A percentile compares a stretch with the other conserved stretches of the same genome.
phyloP scores from a whole-genome alignment of 1,140 invertebrate species.

The Neelides sp. region DNA sequence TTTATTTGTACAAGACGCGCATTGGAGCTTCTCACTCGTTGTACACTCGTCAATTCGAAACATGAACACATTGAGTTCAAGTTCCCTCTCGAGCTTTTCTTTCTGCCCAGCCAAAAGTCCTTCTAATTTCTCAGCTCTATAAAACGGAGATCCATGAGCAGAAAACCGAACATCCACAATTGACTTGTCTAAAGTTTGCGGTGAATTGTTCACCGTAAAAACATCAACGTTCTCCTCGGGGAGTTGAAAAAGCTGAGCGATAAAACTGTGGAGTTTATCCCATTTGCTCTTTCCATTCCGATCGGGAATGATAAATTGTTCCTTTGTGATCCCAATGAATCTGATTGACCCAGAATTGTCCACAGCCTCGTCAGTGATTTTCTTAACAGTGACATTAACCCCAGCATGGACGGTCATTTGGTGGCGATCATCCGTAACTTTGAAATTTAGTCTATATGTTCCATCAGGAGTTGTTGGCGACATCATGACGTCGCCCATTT shows the following conservation, averaged over 20 bases:
- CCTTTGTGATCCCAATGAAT: constrained; percentile 62
- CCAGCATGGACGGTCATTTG: constrained; percentile 50
- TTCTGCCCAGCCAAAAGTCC: constrained; percentile 56
- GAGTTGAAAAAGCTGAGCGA: constrained; percentile 61
- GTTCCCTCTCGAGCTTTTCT: constrained; percentile 51
- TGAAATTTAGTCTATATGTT: constrained; percentile 54
- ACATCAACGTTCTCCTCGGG: constrained; percentile 74
- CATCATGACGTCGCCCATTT: constrained; percentile 74
- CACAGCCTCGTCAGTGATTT: constrained; percentile 78
- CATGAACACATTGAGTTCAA: constrained; percentile 61
- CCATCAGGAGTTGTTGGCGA: constrained; percentile 51
- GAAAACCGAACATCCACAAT: constrained; percentile 72
- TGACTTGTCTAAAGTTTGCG: constrained; percentile 42
- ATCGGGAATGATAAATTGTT: constrained; percentile 61
- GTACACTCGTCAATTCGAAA: constrained; percentile 77
- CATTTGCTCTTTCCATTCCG: constrained; percentile 52
- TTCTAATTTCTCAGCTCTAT: constrained; percentile 69
- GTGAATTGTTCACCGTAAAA: constrained; percentile 68
- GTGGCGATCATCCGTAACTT: constrained; percentile 38
- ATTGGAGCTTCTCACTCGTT: constrained; percentile 54
- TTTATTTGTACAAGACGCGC: constrained; percentile 49
- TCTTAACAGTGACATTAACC: constrained; percentile 69
- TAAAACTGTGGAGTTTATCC: constrained; percentile 50
- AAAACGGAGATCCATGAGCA: constrained; percentile 83
- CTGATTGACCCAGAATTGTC: constrained; percentile 76